Evolutionary conservation across 2,113 vertebrate species (phyloP).

Genomic region (Albula glossodonta): DNA sequence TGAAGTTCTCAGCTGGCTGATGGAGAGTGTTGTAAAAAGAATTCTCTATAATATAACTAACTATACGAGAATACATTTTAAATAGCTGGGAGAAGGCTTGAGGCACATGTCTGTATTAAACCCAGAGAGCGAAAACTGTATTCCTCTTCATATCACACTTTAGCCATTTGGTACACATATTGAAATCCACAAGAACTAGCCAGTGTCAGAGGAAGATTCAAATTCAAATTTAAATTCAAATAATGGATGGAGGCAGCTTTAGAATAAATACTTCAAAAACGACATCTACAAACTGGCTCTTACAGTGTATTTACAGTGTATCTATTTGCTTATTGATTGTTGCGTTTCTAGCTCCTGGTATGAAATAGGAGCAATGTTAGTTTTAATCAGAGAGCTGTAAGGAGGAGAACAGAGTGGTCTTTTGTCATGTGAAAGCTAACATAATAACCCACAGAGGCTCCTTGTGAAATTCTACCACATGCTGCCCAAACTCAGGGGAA

Average conservation of each 20-base stretch:
- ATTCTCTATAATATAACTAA: background rate
- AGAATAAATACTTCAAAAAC: too few relatives aligned
- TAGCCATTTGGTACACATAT: too few relatives aligned
- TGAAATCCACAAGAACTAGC: too few relatives aligned
- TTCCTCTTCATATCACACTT: too few relatives aligned
- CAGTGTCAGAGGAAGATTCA: too few relatives aligned
- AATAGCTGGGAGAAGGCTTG: slow-evolving; percentile 5
- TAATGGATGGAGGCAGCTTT: too few relatives aligned
- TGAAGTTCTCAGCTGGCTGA: slow-evolving; percentile 17
- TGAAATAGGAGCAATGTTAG: slow-evolving; percentile 16
- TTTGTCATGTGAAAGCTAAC: slow-evolving; percentile 18
- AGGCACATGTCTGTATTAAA: slow-evolving; percentile 16
- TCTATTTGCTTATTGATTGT: background rate
- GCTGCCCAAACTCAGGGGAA: slow-evolving; percentile 17
- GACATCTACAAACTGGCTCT: too few relatives aligned
- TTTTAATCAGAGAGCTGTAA: slow-evolving; percentile 34
- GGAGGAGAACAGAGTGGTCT: background rate
- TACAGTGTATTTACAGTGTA: too few relatives aligned
- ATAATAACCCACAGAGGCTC: slow-evolving; percentile 29
- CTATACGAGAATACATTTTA: background rate
- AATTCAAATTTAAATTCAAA: too few relatives aligned
- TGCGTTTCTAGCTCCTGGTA: too few relatives aligned
- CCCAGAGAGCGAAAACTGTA: too few relatives aligned
- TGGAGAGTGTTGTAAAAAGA: slow-evolving; percentile 9
- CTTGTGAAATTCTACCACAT: slow-evolving; percentile 27